phyloP scores from a whole-genome alignment of 2,797 vertebrate genomes.

The Pseudochirops cupreus region DNA sequence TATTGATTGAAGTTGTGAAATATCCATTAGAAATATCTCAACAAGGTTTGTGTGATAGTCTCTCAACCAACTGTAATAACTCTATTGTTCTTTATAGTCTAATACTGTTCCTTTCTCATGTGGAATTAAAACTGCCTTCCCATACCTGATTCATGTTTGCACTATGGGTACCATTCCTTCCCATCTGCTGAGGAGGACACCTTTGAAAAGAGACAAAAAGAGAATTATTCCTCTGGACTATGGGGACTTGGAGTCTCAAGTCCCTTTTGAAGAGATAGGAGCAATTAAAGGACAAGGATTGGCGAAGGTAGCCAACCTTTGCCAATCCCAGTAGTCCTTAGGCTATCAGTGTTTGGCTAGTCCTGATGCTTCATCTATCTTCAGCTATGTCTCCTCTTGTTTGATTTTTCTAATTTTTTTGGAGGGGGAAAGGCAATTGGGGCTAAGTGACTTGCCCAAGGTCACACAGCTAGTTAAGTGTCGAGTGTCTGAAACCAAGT shows the following conservation, averaged over 20 bases:
- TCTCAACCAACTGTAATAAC: background rate
- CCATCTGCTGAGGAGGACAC: background rate
- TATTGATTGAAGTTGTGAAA: background rate
- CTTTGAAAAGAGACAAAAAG: background rate
- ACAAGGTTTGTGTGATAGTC: background rate
- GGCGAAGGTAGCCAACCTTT: background rate
- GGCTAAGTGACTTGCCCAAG: too few species aligned
- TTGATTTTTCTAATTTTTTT: too few species aligned
- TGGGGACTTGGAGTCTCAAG: background rate
- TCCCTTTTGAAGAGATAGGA: background rate
- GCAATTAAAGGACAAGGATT: background rate
- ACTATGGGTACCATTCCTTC: background rate
- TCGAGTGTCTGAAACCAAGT: too few species aligned
- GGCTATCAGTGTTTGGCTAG: background rate
- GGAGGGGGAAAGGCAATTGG: too few species aligned
- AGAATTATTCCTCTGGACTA: background rate
- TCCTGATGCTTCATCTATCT: background rate
- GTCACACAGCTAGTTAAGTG: too few species aligned
- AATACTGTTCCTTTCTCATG: background rate
- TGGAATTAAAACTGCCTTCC: background rate
- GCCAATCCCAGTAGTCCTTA: background rate
- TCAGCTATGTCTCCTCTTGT: background rate
- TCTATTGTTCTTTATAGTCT: background rate
- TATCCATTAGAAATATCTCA: background rate
- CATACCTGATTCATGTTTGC: background rate